A percentile compares a stretch with the other conserved stretches of the same genome.
Evolutionary conservation across 2,797 vertebrate species (phyloP).

Genomic region (Aulostomus chinensis): DNA sequence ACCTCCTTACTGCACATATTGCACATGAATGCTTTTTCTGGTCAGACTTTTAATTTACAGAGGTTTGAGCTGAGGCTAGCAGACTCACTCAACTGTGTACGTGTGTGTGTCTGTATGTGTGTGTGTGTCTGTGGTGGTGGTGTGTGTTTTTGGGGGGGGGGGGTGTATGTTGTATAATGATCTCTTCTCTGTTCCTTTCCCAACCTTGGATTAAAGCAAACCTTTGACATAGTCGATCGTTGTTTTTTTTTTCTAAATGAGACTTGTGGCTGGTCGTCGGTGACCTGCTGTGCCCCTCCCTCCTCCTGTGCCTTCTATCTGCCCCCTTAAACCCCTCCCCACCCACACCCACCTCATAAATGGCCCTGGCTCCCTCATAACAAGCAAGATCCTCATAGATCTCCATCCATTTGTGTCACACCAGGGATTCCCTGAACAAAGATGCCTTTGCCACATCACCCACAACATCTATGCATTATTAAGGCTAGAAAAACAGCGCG

Average conservation of each 20-base stretch:
- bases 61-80: constrained; percentile 69
- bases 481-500: constrained; percentile 69
- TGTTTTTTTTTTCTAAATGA: constrained; percentile 74
- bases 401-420: constrained; percentile 78
- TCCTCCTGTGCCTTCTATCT: constrained; percentile 49
- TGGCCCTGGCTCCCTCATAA: constrained; percentile 63
- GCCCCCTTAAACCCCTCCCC: constrained; percentile 33
- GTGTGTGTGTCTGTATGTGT: constrained; percentile 11
- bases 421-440: constrained; percentile 77
- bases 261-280: constrained; percentile 60
- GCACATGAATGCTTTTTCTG: constrained; percentile 67
- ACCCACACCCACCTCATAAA: constrained; percentile 58
- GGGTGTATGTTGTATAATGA: constrained; percentile 67
- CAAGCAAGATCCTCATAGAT: constrained; percentile 76
- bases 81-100: constrained; percentile 55
- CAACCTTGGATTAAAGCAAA: constrained; percentile 70
- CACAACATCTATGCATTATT: constrained; percentile 80
- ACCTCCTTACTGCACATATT: constrained; percentile 67
- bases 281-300: constrained; percentile 69
- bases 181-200: constrained; percentile 60
- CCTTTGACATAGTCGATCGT: constrained; percentile 68
- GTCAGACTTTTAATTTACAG: constrained; percentile 69
- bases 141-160: constrained; percentile 9
- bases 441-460: constrained; percentile 66
- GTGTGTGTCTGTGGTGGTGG: constrained; percentile 6